A percentile compares a stretch with the other conserved stretches of the same genome.
phyloP scores from a whole-genome alignment of 1,140 invertebrate species.

The Drosophila lacertosa region DNA sequence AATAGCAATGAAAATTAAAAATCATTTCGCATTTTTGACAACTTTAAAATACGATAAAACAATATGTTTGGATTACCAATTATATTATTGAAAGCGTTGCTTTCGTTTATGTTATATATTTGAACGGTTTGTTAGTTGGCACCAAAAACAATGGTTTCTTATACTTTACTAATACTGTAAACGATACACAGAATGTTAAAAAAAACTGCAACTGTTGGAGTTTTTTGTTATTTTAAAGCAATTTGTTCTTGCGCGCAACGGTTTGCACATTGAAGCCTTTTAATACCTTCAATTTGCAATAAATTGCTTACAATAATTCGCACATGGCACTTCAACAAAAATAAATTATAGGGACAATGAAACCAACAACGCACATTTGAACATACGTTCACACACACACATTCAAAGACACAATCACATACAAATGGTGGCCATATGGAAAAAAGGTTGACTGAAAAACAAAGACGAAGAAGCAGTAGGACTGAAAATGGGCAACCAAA shows the following conservation, averaged over 20 bases:
- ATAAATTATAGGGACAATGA: constrained; percentile 64
- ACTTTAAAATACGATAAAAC: background rate
- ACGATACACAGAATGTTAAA: no score
- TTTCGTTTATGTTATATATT: constrained; percentile 66
- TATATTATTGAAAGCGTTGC: constrained; percentile 35
- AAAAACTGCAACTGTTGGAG: no score
- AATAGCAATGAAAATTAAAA: no score
- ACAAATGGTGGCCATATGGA: constrained; percentile 22
- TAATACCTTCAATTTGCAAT: constrained; percentile 67
- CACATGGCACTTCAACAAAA: constrained; percentile 67
- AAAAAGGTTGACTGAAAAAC: constrained; percentile 47
- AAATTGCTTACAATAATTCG: constrained; percentile 73
- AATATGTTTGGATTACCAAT: background rate
- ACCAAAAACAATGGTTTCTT: no score
- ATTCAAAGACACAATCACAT: background rate
- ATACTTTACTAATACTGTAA: no score
- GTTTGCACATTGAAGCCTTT: constrained; percentile 36
- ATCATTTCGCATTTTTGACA: no score
- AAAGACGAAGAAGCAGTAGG: constrained; percentile 33
- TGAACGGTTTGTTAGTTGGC: no score
- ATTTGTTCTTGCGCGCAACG: background rate
- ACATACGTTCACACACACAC: constrained; percentile 3
- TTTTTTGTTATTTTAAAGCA: background rate
- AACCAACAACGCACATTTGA: constrained; percentile 11
- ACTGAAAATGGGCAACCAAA: constrained; percentile 24